Conservation (phyloP, 2,888 invertebrate genomes). For the Xestia ashworthii region DNA sequence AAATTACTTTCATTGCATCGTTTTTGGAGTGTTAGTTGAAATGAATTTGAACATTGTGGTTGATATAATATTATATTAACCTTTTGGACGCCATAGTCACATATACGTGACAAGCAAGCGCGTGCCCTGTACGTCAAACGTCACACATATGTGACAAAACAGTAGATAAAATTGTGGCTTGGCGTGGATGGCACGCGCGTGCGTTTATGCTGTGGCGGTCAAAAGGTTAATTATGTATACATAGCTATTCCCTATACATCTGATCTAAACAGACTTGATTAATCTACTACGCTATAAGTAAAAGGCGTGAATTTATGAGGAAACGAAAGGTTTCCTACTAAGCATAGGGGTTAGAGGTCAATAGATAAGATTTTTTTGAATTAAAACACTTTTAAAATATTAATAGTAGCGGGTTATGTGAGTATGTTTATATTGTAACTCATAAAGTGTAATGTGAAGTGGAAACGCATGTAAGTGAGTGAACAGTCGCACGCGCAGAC, state of each 20-base stretch:
- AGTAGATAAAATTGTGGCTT: too few relatives aligned
- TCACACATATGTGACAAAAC: too few relatives aligned
- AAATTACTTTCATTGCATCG: conserved; percentile 18
- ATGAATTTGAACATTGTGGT: not conserved
- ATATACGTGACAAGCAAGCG: too few relatives aligned
- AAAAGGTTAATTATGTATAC: not conserved
- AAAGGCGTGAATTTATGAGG: not conserved
- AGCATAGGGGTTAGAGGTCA: not conserved
- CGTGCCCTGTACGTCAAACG: too few relatives aligned
- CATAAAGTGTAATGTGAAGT: conserved; percentile 46
- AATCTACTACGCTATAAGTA: not conserved
- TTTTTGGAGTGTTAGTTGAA: not conserved
- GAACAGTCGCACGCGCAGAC: conserved; percentile 58
- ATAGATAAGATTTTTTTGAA: not conserved
- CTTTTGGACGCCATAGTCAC: too few relatives aligned
- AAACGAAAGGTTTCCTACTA: not conserved
- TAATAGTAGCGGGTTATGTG: not conserved
- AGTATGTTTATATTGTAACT: not conserved
- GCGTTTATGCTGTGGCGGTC: too few relatives aligned
- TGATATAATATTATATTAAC: too few relatives aligned
- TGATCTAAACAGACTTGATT: not conserved
- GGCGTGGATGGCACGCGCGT: too few relatives aligned
- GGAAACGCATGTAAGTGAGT: conserved; percentile 63
- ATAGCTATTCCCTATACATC: not conserved
- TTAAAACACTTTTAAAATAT: not conserved